Conservation (phyloP, 2,888 invertebrate genomes). For the Ptychoptera albimana region DNA sequence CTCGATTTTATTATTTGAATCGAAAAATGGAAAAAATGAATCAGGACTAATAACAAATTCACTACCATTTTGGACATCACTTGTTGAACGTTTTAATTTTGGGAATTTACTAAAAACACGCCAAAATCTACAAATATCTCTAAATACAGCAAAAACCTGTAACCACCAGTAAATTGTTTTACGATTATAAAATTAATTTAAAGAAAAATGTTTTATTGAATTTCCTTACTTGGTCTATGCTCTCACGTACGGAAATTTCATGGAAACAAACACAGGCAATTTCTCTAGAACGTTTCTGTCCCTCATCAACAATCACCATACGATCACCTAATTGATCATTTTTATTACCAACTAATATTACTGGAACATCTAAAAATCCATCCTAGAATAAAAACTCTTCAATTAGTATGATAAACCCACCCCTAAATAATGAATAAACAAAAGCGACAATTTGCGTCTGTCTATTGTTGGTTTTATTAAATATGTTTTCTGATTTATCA, state of each 20-base stretch:
- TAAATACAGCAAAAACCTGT: conserved; percentile 59
- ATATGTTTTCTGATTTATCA: neutral
- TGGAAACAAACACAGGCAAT: conserved; percentile 71
- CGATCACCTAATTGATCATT: conserved; percentile 61
- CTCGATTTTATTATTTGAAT: conserved; percentile 21
- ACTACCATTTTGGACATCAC: conserved; percentile 34
- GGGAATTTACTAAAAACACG: conserved; percentile 53
- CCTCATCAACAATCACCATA: conserved; percentile 64
- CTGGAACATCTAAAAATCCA: conserved; percentile 48
- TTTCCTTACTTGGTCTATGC: conserved; percentile 52
- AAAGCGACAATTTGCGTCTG: too few species aligned
- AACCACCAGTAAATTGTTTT: neutral
- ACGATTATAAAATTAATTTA: neutral
- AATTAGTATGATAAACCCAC: too few species aligned
- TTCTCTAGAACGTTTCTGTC: conserved; percentile 55
- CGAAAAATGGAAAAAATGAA: conserved; percentile 31
- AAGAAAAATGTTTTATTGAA: neutral
- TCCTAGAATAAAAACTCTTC: conserved; percentile 36
- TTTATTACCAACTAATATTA: conserved; percentile 71
- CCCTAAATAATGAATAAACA: too few species aligned
- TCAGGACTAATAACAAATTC: conserved; percentile 37
- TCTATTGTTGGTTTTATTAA: too few species aligned
- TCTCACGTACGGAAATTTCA: conserved; percentile 72
- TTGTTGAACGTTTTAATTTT: conserved; percentile 41
- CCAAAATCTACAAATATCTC: conserved; percentile 61